phyloP scores from a whole-genome alignment of 2,888 invertebrate species.

The Sinopyrophorus schimmeli region DNA sequence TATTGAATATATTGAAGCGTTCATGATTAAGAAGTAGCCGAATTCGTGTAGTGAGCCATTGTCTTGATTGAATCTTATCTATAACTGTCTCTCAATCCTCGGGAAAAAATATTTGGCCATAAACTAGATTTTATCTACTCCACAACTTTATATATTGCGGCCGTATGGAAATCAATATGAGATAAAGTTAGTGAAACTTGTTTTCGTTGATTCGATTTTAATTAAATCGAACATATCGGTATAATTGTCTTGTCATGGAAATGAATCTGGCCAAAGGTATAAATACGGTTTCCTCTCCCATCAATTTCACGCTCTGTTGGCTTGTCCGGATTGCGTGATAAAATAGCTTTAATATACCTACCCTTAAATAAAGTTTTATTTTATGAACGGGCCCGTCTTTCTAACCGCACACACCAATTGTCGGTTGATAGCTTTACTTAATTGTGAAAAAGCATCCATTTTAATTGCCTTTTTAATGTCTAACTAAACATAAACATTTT shows the following conservation, averaged over 20 bases:
- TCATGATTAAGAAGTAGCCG: conserved; percentile 11
- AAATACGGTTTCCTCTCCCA: conserved; percentile 24
- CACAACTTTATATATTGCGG: not conserved
- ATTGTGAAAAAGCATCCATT: conserved; percentile 2
- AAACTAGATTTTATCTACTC: conserved; percentile 24
- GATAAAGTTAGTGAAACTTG: not conserved
- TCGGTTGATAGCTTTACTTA: conserved; percentile 7
- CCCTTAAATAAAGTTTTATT: conserved; percentile 25
- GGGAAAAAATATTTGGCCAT: conserved; percentile 18
- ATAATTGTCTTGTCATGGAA: conserved; percentile 9
- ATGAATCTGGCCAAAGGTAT: conserved; percentile 25
- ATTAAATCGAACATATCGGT: not conserved
- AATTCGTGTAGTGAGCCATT: conserved; percentile 8
- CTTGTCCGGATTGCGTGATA: conserved; percentile 23
- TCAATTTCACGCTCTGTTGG: conserved; percentile 31
- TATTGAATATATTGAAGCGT: conserved; percentile 7
- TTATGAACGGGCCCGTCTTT: conserved; percentile 14
- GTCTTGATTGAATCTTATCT: conserved; percentile 22
- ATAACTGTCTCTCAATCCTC: conserved; percentile 18
- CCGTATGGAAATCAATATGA: not conserved
- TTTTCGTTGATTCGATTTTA: not conserved
- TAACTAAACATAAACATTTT: too few species aligned
- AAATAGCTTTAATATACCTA: conserved; percentile 26
- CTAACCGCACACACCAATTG: conserved; percentile 15
- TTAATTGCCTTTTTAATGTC: too few species aligned